phyloP scores from a whole-genome alignment of 35 echinoderm and acorn worm genomes.

The Stichopus chloronotus region DNA sequence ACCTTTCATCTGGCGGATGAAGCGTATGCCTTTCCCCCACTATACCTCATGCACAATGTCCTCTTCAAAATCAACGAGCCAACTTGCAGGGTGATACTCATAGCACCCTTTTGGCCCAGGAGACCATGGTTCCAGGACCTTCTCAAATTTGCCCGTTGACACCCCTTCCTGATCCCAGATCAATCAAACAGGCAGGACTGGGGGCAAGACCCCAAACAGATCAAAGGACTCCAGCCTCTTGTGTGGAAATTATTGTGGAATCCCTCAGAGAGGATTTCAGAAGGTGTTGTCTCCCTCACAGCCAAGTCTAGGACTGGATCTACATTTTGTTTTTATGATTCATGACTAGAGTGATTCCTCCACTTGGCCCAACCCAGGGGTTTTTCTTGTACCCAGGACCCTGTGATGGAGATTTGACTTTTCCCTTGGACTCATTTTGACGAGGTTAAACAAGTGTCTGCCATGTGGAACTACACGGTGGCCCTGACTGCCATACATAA shows the following conservation, averaged over 20 bases:
- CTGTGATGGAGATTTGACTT: background rate
- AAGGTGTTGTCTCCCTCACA: constrained; percentile 3
- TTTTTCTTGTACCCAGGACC: background rate
- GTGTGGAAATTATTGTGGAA: background rate
- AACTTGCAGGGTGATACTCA: background rate
- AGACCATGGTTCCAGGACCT: background rate
- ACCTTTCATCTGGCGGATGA: constrained; percentile 15
- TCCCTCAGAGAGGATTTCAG: constrained; percentile 28
- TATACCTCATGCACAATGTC: constrained; percentile 42
- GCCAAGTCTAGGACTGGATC: background rate
- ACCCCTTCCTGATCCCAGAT: background rate
- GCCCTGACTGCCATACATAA: background rate
- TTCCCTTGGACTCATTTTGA: constrained; percentile 13
- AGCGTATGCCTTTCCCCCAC: constrained; percentile 66
- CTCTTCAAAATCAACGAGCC: background rate
- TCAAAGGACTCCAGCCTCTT: no score
- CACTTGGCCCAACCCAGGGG: background rate
- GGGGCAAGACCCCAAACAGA: background rate
- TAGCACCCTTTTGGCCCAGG: background rate
- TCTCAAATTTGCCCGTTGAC: background rate
- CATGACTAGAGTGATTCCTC: background rate
- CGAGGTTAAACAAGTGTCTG: background rate
- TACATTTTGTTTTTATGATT: background rate
- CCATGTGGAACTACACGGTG: background rate
- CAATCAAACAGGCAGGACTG: no score